A percentile compares a stretch with the other conserved stretches of the same genome.
phyloP scores from a whole-genome alignment of 2,797 vertebrate species.

The Scolopax bukidnonensis region DNA sequence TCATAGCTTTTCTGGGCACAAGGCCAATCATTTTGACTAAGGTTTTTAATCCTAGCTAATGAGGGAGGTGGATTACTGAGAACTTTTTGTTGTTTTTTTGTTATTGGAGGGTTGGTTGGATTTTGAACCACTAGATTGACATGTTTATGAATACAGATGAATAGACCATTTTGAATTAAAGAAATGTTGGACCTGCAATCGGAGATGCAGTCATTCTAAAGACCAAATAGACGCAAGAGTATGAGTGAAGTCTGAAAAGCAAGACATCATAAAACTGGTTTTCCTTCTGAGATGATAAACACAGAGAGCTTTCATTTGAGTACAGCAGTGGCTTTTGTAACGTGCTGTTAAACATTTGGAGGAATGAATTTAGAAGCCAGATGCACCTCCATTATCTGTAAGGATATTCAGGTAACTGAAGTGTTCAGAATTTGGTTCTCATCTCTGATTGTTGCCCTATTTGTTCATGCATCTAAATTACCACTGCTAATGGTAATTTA shows the following conservation, averaged over 20 bases:
- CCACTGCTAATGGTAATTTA: neutral
- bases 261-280: neutral
- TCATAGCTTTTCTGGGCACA: conserved; percentile 57
- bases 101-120: conserved; percentile 3
- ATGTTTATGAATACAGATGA: conserved; percentile 49
- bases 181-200: neutral
- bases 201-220: conserved; percentile 27
- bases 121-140: conserved; percentile 22
- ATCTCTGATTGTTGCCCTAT: neutral
- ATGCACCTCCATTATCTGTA: neutral
- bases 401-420: neutral
- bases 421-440: neutral
- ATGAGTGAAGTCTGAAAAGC: neutral
- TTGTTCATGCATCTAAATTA: neutral
- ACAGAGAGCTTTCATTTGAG: neutral
- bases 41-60: conserved; percentile 61
- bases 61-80: conserved; percentile 35
- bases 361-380: neutral
- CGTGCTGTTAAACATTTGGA: neutral
- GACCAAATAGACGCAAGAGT: neutral
- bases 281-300: conserved; percentile 29
- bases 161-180: conserved; percentile 30
- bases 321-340: neutral
- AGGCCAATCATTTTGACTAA: conserved; percentile 46
- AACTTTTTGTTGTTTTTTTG: neutral